phyloP scores from a whole-genome alignment of 2,888 invertebrate species.

The Leptothorax acervorum region DNA sequence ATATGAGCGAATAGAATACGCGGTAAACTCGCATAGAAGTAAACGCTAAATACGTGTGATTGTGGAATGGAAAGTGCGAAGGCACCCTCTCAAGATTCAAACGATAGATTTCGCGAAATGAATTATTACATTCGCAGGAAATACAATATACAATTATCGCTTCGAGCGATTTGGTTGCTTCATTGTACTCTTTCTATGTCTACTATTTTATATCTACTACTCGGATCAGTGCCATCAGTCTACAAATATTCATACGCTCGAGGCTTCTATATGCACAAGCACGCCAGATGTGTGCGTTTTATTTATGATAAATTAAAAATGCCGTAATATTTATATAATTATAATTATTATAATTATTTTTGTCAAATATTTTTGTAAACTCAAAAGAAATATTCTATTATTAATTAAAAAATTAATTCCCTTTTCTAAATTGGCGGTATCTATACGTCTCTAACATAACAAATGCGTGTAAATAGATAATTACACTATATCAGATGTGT shows the following conservation, averaged over 20 bases:
- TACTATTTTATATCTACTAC: constrained; percentile 39
- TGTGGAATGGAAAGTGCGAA: constrained; percentile 27
- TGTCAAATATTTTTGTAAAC: not conserved
- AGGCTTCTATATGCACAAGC: constrained; percentile 14
- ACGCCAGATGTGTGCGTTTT: not conserved
- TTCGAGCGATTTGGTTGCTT: constrained; percentile 14
- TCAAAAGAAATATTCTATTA: not conserved
- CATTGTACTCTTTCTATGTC: constrained; percentile 35
- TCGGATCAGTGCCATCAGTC: constrained; percentile 19
- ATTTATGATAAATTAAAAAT: constrained; percentile 26
- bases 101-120: constrained; percentile 45
- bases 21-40: constrained; percentile 2
- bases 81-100: constrained; percentile 36
- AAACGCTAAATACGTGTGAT: constrained; percentile 3
- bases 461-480: not conserved
- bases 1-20: not conserved
- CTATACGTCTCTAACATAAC: not conserved
- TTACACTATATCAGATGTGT: not conserved
- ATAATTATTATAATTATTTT: constrained; percentile 9
- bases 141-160: constrained; percentile 45
- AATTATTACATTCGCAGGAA: constrained; percentile 51
- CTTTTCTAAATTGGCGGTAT: not conserved
- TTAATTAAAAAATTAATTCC: not conserved
- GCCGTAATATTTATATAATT: no score
- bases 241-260: constrained; percentile 40